These are phyloP conservation scores for Hemicrepidius hirtus DNA, from an alignment of 2,888 invertebrate genomes.

Conservation along the genomic window DNA sequence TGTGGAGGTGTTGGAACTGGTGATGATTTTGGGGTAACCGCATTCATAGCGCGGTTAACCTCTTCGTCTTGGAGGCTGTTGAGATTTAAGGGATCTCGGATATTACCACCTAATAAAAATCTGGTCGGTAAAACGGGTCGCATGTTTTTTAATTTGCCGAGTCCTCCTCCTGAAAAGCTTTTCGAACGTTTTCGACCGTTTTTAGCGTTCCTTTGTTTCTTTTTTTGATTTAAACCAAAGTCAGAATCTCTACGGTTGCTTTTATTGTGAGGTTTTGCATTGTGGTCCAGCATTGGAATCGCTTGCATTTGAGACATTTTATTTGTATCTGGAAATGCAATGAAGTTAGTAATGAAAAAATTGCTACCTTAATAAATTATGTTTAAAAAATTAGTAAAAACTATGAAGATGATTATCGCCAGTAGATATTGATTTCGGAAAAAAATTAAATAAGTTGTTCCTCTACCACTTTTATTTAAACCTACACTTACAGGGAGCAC, in stretches of 20 bases:
- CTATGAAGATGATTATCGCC: too few relatives aligned
- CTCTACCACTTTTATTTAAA: too few relatives aligned
- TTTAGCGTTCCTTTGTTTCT: constrained; percentile 48
- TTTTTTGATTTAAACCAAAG: constrained; percentile 36
- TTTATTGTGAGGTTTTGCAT: constrained; percentile 31
- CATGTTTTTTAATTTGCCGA: constrained; percentile 72
- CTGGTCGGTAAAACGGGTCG: constrained; percentile 93
- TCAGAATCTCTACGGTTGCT: constrained; percentile 43
- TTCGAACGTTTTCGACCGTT: constrained; percentile 80
- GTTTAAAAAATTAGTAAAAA: too few relatives aligned
- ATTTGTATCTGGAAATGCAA: neutral
- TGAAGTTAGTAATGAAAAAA: too few relatives aligned
- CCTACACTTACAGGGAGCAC: too few relatives aligned
- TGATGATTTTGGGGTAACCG: constrained; percentile 94
- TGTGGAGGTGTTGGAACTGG: constrained; percentile 90
- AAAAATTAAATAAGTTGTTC: too few relatives aligned
- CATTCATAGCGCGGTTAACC: constrained; percentile 86
- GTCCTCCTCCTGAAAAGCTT: constrained; percentile 76
- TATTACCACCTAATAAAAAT: constrained; percentile 95
- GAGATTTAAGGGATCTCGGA: constrained; percentile 94
- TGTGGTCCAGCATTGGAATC: constrained; percentile 38
- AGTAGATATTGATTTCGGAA: too few relatives aligned
- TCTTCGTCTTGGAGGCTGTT: constrained; percentile 92
- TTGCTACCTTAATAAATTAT: too few relatives aligned
- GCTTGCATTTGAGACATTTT: constrained; percentile 45